Percentiles rank a stretch among this genome's conserved stretches.
phyloP scores from a whole-genome alignment of 2,797 vertebrate genomes.

The Linurgus olivaceus region DNA sequence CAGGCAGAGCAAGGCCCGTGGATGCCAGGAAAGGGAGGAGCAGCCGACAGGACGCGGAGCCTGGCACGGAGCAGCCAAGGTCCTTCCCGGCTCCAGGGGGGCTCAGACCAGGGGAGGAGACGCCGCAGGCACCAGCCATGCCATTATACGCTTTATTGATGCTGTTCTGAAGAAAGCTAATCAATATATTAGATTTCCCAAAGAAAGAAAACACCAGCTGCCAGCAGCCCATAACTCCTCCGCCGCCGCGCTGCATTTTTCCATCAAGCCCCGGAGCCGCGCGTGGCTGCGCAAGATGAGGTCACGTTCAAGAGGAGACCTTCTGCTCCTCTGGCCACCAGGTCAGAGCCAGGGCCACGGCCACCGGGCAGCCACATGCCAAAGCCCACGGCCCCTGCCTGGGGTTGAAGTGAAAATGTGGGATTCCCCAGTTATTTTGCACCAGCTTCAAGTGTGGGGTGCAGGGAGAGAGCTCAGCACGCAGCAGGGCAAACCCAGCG shows the following conservation, averaged over 20 bases:
- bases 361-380: rapidly evolving
- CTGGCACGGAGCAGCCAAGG: not conserved
- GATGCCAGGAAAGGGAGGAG: conserved; percentile 42
- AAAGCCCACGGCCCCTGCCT: rapidly evolving
- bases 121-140: conserved; percentile 57
- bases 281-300: conserved; percentile 7
- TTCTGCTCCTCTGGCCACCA: not conserved
- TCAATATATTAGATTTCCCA: conserved; percentile 77
- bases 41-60: not conserved
- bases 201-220: conserved; percentile 73
- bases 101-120: conserved; percentile 55
- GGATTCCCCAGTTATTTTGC: not conserved
- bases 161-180: conserved; percentile 75
- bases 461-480: rapidly evolving
- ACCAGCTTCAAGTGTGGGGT: rapidly evolving
- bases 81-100: conserved; percentile 47
- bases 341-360: conserved; percentile 28
- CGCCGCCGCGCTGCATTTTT: not conserved
- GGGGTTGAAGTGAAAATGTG: not conserved
- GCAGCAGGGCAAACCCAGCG: not conserved
- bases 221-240: conserved; percentile 55
- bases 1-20: rapidly evolving
- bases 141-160: conserved; percentile 73
- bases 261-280: conserved; percentile 28
- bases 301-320: conserved; percentile 39